Base-by-base conservation (phyloP, 2,113 vertebrate genomes). In the Ptilorrhoa leucosticta region DNA sequence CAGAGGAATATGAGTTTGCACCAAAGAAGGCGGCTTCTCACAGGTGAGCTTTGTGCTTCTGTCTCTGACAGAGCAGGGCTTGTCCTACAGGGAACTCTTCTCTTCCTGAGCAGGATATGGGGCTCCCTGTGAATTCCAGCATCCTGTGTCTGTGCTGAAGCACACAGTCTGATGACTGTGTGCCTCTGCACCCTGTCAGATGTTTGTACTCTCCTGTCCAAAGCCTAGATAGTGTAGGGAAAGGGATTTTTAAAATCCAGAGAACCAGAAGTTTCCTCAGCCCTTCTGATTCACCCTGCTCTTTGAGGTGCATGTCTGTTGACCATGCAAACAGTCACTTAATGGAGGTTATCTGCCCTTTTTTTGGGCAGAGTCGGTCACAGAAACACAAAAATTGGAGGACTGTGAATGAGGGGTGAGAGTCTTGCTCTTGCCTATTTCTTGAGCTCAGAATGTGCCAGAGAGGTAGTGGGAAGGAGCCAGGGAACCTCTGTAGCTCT, bases 1-100 rank as follows among this genome's bases (percentile, higher is more conserved):
- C 99, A 31, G 98, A 98, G 39, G 98, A 99, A 15, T 99, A 98
- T 11, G 98, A 98, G 90, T 98, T 96, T 83, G 98, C 98, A 42
- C 99, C 99, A 79, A 98, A 98, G 95, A 99, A 99, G 96, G 98
- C 97, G n/a, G 98, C 98, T 54, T 98, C 98, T 60, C 99, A 99
- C 97, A 99, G 99, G 99, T 99, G 96, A 98, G 98, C n/a, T 28
- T 58, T 53, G n/a, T 48, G 4, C 54, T 63, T 53, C 40, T 72
- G 68, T 44, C 48, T 23, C 8, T 48, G 10, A 4, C 6, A 4
- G 16, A 20, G 42, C 37, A 10, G 13, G n/a, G 42, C 44, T 47
- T 28, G 40, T 84, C 28, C 48, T 45, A n/a, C 53, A 60, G 54
- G 31, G 64, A 53, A 2, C 64, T 51, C 45, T 78, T 54, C 33